These are phyloP conservation scores for Microtus richardsoni DNA, from an alignment of 2,113 vertebrate species.

Conservation along the genomic window DNA sequence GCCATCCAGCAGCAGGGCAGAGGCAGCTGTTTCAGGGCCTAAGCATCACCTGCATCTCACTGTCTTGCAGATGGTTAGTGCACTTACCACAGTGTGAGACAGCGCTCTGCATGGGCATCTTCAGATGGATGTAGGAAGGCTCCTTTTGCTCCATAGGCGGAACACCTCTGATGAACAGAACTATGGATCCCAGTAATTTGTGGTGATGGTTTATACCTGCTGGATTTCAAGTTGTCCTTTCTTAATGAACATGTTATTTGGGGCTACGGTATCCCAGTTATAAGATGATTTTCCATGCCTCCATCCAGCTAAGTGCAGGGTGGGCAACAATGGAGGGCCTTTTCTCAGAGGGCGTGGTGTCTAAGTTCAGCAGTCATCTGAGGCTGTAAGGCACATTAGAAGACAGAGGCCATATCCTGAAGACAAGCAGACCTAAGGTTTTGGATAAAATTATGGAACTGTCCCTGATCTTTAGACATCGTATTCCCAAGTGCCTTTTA, in stretches of 20 bases:
- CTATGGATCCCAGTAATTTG: not conserved
- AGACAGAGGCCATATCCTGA: not conserved
- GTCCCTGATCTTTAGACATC: fast-evolving
- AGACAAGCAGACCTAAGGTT: not conserved
- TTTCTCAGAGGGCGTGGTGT: not conserved
- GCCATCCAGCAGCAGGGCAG: too few relatives aligned
- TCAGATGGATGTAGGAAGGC: too few relatives aligned
- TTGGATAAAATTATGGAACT: not conserved
- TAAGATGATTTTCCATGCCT: not conserved
- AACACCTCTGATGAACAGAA: not conserved
- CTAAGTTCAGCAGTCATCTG: not conserved
- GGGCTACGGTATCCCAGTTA: not conserved
- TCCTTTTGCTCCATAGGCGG: not conserved
- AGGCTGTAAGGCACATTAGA: not conserved
- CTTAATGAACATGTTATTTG: not conserved
- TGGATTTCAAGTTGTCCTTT: not conserved
- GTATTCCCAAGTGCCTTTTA: not conserved
- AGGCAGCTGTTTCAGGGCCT: not conserved
- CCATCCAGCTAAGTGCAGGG: not conserved
- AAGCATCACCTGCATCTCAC: not conserved
- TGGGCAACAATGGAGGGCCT: not conserved
- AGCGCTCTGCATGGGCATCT: not conserved
- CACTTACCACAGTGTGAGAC: not conserved
- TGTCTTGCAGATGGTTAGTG: not conserved
- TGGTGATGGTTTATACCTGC: not conserved